Base-by-base conservation (phyloP, 1,140 invertebrate species). In the Pseudomyrmex sp. region DNA sequence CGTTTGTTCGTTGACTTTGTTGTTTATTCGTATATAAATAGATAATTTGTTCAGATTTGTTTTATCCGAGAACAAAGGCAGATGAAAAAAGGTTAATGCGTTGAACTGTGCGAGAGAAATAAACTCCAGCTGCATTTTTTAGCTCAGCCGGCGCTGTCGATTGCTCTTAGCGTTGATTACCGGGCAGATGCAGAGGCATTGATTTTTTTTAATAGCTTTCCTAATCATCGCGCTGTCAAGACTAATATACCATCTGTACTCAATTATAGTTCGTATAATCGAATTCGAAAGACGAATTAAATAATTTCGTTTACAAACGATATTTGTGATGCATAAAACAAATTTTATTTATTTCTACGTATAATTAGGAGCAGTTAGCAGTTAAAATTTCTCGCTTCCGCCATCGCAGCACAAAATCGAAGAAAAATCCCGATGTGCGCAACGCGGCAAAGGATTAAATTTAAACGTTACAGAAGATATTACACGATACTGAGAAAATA, bases 121-220 rank as follows among this genome's bases (percentile, higher is more conserved):
- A 26, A 79, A 50, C 48, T 74, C 61, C 88, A 89, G 88, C 88
- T 89, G 88, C 65, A 84, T 59, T 80, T 35, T 35, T 86, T 69
- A 56, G n/a, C 23, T 73, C 15, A 54, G 44, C 86, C 68, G 58
- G 72, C 61, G 56, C 23, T 18, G n/a, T 50, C 48, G 63, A 77
- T 80, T 58, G 69, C 65, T 84, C 54, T 82, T 80, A 85, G 58
- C 63, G 69, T n/a, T 90, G 84, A 90, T 90, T 88, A 75, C 63
- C 35, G 35, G 52, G 54, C 89, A 90, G 89, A 90, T 90, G 89
- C 61, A 20, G 4, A 52, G 23, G 62, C 70, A 90, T 90, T 46
- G 86, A 90, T 90, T 90, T 86, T 84, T 84, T 84, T 50, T 54
- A 62, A 65, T 72, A 59, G 44, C 44, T 80, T 2, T 56, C 46